A percentile compares a stretch with the other conserved stretches of the same genome.
phyloP scores from a whole-genome alignment of 2,888 invertebrate genomes.

The Dicycla oo region DNA sequence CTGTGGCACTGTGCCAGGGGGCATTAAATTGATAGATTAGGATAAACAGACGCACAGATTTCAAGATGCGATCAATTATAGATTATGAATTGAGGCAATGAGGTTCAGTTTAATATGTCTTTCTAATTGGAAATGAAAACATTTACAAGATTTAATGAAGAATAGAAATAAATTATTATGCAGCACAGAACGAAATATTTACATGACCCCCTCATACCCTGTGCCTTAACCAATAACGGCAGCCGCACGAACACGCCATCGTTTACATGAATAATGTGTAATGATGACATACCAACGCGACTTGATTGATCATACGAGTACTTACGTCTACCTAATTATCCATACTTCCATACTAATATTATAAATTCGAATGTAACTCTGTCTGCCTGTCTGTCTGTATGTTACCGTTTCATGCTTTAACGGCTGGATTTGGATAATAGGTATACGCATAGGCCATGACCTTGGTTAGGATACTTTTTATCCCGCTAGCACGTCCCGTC shows the following conservation, averaged over 20 bases:
- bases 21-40: constrained; percentile 55
- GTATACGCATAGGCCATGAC: neutral
- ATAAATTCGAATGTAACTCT: no score
- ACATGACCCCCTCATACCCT: neutral
- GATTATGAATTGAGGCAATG: constrained; percentile 50
- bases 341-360: no score
- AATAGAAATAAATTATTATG: neutral
- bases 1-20: constrained; percentile 47
- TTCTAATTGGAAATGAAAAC: constrained; percentile 19
- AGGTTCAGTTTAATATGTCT: constrained; percentile 26
- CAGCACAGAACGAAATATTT: neutral
- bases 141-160: constrained; percentile 15
- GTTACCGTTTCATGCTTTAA: neutral
- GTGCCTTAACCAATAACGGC: neutral
- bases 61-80: constrained; percentile 52
- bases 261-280: no score
- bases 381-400: no score
- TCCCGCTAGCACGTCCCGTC: neutral
- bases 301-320: neutral
- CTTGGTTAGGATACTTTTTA: neutral
- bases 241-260: neutral
- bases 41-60: constrained; percentile 49
- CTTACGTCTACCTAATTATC: no score
- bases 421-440: neutral
- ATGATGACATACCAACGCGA: neutral